phyloP scores from a whole-genome alignment of 1,140 invertebrate genomes.

The Heliconius himera region DNA sequence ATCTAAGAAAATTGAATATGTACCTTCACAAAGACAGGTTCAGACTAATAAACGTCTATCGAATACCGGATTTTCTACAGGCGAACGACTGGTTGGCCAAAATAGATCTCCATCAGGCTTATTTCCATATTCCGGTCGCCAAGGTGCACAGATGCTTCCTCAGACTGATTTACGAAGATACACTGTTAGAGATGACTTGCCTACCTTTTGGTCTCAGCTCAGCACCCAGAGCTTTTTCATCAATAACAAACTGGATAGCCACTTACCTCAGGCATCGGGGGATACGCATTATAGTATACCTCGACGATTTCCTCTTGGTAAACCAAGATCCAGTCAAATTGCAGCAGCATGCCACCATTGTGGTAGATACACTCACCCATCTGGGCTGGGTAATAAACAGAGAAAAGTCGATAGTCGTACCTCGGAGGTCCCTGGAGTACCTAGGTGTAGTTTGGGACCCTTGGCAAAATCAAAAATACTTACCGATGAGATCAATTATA shows the following conservation, averaged over 20 bases:
- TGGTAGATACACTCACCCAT: conserved; percentile 13
- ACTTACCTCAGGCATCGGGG: conserved; percentile 25
- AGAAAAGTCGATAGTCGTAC: conserved; percentile 50
- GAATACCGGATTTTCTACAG: too few relatives aligned
- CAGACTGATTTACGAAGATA: conserved; percentile 45
- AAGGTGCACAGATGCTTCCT: conserved; percentile 49
- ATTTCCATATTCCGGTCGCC: conserved; percentile 56
- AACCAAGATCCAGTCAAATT: conserved; percentile 17
- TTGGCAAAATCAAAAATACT: conserved; percentile 41
- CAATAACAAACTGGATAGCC: conserved; percentile 62
- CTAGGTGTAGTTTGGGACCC: conserved; percentile 59
- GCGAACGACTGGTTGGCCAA: conserved; percentile 52
- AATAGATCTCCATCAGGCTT: conserved; percentile 55
- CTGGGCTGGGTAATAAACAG: conserved; percentile 56
- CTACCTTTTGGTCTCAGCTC: conserved; percentile 54
- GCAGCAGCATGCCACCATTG: conserved; percentile 8
- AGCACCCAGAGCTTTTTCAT: conserved; percentile 55
- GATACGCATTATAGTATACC: not conserved
- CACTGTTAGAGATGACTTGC: conserved; percentile 56
- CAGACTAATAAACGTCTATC: too few relatives aligned
- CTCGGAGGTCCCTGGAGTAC: conserved; percentile 49
- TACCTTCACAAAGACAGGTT: too few relatives aligned
- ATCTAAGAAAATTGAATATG: too few relatives aligned
- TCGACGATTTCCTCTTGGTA: conserved; percentile 37
- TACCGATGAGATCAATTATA: conserved; percentile 31